Percentiles rank a stretch among this genome's conserved stretches.
These are phyloP conservation scores for Eriosoma lanigerum DNA, from an alignment of 1,140 invertebrate genomes.

Conservation along the genomic window DNA sequence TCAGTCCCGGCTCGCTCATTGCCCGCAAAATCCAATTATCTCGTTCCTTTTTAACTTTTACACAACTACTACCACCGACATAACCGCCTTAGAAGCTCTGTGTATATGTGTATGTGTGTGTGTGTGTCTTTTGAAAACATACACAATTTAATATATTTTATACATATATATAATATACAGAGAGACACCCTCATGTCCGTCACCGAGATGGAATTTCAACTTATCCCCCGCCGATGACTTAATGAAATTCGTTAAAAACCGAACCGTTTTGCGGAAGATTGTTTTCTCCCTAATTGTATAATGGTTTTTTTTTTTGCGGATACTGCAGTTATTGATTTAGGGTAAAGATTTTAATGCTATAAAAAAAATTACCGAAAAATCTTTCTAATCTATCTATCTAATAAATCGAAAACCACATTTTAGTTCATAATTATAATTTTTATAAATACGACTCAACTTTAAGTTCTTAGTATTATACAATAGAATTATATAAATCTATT, in stretches of 20 bases:
- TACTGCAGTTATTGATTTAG: too few species aligned
- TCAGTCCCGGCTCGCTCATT: conserved; percentile 22
- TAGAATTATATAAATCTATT: too few species aligned
- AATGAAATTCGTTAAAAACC: conserved; percentile 44
- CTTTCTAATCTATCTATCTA: too few species aligned
- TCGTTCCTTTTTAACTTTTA: conserved; percentile 50
- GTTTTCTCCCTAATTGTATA: not conserved
- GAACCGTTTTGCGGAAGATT: conserved; percentile 24
- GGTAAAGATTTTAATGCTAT: too few species aligned
- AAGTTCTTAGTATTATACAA: too few species aligned
- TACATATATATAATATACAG: too few species aligned
- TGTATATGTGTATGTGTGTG: not conserved
- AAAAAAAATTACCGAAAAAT: too few species aligned
- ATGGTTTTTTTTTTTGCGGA: too few species aligned
- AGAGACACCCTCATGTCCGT: not conserved
- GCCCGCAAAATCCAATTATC: conserved; percentile 51
- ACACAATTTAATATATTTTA: too few species aligned
- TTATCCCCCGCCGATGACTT: conserved; percentile 28
- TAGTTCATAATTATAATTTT: too few species aligned
- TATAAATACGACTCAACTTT: too few species aligned
- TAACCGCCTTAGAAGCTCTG: not conserved
- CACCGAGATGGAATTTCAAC: conserved; percentile 30
- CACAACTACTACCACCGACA: not conserved
- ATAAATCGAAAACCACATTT: too few species aligned
- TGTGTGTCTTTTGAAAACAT: conserved; percentile 39